phyloP scores from a whole-genome alignment of 2,113 vertebrate genomes.

The Pungitius pungitius region DNA sequence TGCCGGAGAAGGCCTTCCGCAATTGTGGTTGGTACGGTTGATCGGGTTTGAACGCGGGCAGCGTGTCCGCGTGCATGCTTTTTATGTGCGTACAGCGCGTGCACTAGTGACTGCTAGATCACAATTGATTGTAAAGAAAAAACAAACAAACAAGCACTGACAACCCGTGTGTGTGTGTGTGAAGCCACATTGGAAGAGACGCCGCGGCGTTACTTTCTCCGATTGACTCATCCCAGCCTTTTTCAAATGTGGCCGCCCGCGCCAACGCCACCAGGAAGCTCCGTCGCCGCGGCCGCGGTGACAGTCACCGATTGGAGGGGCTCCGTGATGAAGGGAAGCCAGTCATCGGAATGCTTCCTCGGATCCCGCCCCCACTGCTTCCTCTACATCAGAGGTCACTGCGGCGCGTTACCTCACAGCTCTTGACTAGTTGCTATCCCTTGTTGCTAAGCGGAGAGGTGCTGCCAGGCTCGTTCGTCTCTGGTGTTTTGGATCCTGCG shows the following conservation, averaged over 20 bases:
- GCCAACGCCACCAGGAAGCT: conserved; percentile 15
- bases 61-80: background rate
- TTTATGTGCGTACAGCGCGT: background rate
- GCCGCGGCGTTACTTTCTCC: background rate
- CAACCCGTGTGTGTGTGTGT: conserved; percentile 4
- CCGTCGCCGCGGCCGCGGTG: background rate
- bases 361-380: conserved; percentile 50
- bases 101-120: background rate
- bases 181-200: background rate
- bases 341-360: conserved; percentile 53
- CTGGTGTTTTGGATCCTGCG: conserved; percentile 53
- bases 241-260: background rate
- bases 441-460: conserved; percentile 75
- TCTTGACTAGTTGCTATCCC: conserved; percentile 69
- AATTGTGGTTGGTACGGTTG: conserved; percentile 24
- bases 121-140: background rate
- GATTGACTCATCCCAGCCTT: conserved; percentile 31
- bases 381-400: conserved; percentile 70
- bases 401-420: conserved; percentile 60
- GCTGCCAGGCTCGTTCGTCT: conserved; percentile 60
- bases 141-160: background rate
- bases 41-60: conserved; percentile 27
- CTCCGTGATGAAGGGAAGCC: conserved; percentile 19
- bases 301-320: conserved; percentile 27
- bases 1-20: conserved; percentile 40